Evolutionary conservation across 1,140 invertebrate species (phyloP).

Genomic region (Panulirus ornatus): DNA sequence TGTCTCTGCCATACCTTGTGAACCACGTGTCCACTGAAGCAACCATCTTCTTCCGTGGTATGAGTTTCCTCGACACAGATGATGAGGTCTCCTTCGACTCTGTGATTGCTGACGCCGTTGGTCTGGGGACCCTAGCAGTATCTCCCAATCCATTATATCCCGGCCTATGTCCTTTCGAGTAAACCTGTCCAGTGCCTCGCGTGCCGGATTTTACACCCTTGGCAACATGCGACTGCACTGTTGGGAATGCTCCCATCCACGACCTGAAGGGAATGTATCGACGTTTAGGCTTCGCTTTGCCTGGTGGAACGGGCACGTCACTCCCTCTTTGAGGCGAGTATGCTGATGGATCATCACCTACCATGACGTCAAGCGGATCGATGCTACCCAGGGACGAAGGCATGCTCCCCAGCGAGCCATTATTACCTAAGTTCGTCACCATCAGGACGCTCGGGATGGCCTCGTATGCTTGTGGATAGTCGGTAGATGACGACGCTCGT

Average conservation of each 20-base stretch:
- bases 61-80: not conserved
- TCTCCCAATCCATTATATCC: no score
- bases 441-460: constrained; percentile 17
- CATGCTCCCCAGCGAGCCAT: not conserved
- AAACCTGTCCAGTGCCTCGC: not conserved
- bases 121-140: not conserved
- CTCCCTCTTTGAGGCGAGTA: not conserved
- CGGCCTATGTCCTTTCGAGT: not conserved
- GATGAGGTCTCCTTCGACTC: not conserved
- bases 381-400: not conserved
- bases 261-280: constrained; percentile 24
- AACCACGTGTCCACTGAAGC: constrained; percentile 55
- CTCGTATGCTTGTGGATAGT: constrained; percentile 15
- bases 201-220: not conserved
- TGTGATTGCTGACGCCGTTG: not conserved
- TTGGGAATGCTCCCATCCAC: constrained; percentile 63
- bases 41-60: not conserved
- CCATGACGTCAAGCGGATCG: not conserved
- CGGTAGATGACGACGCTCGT: not conserved
- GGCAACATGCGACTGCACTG: not conserved
- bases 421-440: not conserved
- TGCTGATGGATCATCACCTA: constrained; percentile 18
- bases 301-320: not conserved
- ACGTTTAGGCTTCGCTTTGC: constrained; percentile 2
- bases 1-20: constrained; percentile 32